These are phyloP conservation scores for Poeciliopsis paucimaculata DNA, from an alignment of 2,797 vertebrate species.

Conservation along the genomic window DNA sequence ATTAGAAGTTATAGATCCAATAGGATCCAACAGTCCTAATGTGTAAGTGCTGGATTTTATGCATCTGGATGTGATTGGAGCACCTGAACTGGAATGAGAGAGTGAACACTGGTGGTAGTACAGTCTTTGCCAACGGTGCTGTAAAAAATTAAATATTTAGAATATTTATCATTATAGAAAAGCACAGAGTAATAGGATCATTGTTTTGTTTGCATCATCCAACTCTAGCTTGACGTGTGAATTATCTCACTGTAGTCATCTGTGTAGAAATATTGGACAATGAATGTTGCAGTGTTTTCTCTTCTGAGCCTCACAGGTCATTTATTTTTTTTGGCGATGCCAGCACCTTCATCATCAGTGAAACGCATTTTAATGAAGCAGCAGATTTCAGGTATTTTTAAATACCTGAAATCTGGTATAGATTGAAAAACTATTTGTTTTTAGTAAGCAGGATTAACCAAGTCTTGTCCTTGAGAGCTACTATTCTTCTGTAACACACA, in stretches of 20 bases:
- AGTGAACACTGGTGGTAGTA: not conserved
- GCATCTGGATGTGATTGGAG: not conserved
- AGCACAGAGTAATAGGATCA: not conserved
- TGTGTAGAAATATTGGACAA: not conserved
- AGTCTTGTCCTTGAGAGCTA: not conserved
- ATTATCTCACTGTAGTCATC: not conserved
- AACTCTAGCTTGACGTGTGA: not conserved
- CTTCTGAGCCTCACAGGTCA: not conserved
- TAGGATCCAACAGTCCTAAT: not conserved
- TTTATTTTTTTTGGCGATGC: not conserved
- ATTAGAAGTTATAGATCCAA: not conserved
- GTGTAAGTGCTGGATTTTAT: not conserved
- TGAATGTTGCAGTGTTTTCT: not conserved
- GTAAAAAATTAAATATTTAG: not conserved
- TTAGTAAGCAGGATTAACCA: not conserved
- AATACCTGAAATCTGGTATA: too few species aligned
- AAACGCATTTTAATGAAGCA: not conserved
- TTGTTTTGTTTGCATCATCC: not conserved
- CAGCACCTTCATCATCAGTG: not conserved
- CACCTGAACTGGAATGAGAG: not conserved
- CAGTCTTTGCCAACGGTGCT: not conserved
- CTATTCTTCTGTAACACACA: not conserved
- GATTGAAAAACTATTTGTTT: not conserved
- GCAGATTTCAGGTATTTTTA: not conserved
- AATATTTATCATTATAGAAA: not conserved